These are phyloP conservation scores for Lasioglossum villosulum DNA, from an alignment of 2,888 invertebrate genomes.

Conservation along the genomic window DNA sequence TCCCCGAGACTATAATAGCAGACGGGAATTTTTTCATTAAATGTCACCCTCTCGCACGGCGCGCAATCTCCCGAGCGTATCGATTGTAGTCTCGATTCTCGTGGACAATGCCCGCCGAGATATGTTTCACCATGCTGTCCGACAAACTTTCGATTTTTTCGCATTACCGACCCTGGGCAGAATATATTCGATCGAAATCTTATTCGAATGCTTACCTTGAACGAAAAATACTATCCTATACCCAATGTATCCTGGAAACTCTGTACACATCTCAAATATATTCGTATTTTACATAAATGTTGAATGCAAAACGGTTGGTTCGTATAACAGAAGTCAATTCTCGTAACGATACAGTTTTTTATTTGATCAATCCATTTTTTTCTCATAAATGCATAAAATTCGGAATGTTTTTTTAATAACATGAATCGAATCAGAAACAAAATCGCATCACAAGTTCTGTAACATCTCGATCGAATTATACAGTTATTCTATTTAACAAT, in stretches of 20 bases:
- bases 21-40: not conserved
- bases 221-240: not conserved
- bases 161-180: not conserved
- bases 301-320: not conserved
- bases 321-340: not conserved
- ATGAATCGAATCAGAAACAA: not conserved
- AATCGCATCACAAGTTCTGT: not conserved
- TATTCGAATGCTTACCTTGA: not conserved
- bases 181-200: not conserved
- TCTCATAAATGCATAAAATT: not conserved
- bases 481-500: not conserved
- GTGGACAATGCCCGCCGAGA: slow-evolving; percentile 5
- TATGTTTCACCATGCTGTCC: not conserved
- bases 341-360: not conserved
- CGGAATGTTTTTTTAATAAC: not conserved
- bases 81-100: not conserved
- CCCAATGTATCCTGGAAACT: not conserved
- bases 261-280: not conserved
- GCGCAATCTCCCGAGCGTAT: not conserved
- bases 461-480: not conserved
- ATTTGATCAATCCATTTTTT: not conserved
- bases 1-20: not conserved
- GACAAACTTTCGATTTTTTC: not conserved
- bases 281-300: not conserved
- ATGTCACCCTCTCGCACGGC: not conserved